Evolutionary conservation across 2,113 vertebrate genomes (phyloP).

Genomic region (Thymallus thymallus): DNA sequence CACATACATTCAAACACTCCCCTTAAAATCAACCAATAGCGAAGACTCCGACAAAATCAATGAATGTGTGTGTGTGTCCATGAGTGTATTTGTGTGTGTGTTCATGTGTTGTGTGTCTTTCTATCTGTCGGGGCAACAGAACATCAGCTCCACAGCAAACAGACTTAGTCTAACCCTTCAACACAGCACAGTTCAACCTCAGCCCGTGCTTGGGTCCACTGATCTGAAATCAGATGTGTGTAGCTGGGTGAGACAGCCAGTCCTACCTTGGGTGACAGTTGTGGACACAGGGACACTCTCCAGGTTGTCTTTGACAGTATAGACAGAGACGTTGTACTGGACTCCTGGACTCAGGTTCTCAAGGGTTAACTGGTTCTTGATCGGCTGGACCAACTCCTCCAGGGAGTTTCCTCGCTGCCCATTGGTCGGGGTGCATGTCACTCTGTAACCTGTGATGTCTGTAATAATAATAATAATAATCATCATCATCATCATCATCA

Average conservation of each 20-base stretch:
- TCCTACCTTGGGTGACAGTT: conserved; percentile 87
- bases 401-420: conserved; percentile 83
- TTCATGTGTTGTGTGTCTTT: too few species aligned
- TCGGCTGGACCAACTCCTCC: conserved; percentile 80
- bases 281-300: conserved; percentile 88
- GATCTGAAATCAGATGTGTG: neutral
- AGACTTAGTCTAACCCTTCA: neutral
- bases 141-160: too few species aligned
- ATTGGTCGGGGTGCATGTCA: conserved; percentile 82
- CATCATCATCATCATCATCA: too few species aligned
- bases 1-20: neutral
- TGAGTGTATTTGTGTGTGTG: neutral
- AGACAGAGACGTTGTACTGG: conserved; percentile 95
- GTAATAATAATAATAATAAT: neutral
- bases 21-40: neutral
- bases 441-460: conserved; percentile 88
- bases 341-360: conserved; percentile 89
- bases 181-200: neutral
- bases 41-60: neutral
- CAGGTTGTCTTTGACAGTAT: conserved; percentile 80
- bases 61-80: neutral
- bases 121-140: too few species aligned
- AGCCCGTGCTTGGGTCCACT: neutral
- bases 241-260: neutral
- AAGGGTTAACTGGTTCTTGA: conserved; percentile 78